Base-by-base conservation (phyloP, 2,113 vertebrate genomes). In the Microtus montanus region DNA sequence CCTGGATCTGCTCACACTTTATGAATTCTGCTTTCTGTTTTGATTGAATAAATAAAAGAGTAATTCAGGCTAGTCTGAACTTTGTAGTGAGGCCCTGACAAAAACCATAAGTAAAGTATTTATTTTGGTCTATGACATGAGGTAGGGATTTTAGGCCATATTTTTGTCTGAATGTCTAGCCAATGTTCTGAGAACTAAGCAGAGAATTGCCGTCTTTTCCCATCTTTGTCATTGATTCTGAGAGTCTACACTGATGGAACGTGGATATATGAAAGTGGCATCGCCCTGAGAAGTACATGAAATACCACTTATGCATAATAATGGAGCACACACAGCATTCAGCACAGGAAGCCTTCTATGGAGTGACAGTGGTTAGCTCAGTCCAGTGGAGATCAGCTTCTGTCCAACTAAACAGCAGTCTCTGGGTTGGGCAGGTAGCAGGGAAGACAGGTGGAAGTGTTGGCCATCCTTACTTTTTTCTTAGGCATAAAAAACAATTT, bases 11-110 rank as follows among this genome's bases (percentile, higher is more conserved):
- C 33, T 35, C 75, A 38, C 17, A 14, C 35, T 52, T 11, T 30
- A 28, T 38, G 33, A 15, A 17, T 61, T 84, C 71, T 91, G 33
- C 30, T 58, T 74, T 90, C 19, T 91, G 30, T 54, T 91, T 94
- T 77, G 52, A 85, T 11, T 19, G 6, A 66, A 49, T 35, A 66
- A 87, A 83, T 30, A 35, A 47, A 86, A n/a, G 17, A 61, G 19
- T 22, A 61, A 4, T 26, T 6, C 64, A 52, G 44, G 11, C 44
- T 24, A 35, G 12, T 20, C 33, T 87, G 12, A 70, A n/a, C 66
- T 17, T 9, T 35, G 12, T 70, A 52, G 19, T n/a, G 49, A 86
- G 11, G 44, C 28, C 47, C 30, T 70, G 30, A 22, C 83, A 35
- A 30, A 68, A 68, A 64, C 38, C 49, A 11, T 33, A 47, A 85